Conservation (phyloP, 23 tunicate genomes). For the Corella eumyota region DNA sequence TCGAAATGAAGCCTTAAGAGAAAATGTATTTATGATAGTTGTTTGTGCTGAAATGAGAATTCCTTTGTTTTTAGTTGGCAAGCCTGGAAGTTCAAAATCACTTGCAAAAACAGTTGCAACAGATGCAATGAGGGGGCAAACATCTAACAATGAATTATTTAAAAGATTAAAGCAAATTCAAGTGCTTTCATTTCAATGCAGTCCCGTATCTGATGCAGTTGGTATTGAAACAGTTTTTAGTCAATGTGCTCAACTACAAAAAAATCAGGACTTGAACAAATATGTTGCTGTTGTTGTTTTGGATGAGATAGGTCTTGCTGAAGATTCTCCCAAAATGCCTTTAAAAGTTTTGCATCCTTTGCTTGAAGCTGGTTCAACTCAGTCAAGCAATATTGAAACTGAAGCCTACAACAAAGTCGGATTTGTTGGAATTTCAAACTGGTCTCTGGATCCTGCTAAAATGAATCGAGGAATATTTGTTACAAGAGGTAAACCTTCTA, state of each 20-base stretch:
- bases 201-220: conserved; percentile 62
- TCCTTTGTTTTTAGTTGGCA: conserved; percentile 52
- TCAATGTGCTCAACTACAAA: conserved; percentile 49
- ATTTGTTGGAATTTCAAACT: conserved; percentile 60
- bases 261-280: conserved; percentile 15
- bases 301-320: conserved; percentile 71
- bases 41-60: conserved; percentile 52
- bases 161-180: conserved; percentile 41
- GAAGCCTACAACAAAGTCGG: conserved; percentile 22
- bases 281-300: conserved; percentile 55
- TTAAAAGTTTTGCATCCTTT: conserved; percentile 51
- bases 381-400: too few species aligned
- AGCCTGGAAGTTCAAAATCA: conserved; percentile 63
- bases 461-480: conserved; percentile 71
- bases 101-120: conserved; percentile 49
- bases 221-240: conserved; percentile 50
- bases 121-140: conserved; percentile 45
- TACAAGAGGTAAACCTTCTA: conserved; percentile 28
- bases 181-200: conserved; percentile 49
- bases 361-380: conserved; percentile 21
- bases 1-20: conserved; percentile 43
- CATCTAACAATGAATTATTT: conserved; percentile 19
- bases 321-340: conserved; percentile 56
- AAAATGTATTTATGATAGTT: conserved; percentile 50
- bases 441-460: conserved; percentile 65